These are phyloP conservation scores for Pachypeltis micranthus DNA, from an alignment of 1,140 invertebrate genomes.

Conservation along the genomic window DNA sequence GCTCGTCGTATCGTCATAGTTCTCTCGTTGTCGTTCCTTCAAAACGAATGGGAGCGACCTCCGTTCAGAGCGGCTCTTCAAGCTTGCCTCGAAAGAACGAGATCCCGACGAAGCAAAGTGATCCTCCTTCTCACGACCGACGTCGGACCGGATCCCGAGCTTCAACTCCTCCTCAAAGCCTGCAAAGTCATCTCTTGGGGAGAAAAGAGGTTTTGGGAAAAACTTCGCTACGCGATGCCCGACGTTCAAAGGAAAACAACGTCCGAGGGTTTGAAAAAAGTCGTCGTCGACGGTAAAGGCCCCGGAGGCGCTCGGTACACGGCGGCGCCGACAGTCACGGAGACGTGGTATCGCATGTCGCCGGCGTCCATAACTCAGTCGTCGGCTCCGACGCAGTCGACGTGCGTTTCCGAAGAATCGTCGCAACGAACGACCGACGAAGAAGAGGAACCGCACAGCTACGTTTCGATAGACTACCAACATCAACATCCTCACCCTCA, in stretches of 20 bases:
- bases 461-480: conserved; percentile 30
- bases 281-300: conserved; percentile 36
- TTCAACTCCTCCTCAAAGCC: conserved; percentile 68
- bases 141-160: conserved; percentile 62
- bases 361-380: conserved; percentile 31
- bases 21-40: conserved; percentile 57
- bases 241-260: conserved; percentile 43
- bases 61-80: conserved; percentile 63
- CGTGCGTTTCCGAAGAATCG: conserved; percentile 49
- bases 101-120: conserved; percentile 51
- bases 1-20: conserved; percentile 58
- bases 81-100: conserved; percentile 36
- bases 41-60: conserved; percentile 59
- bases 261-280: conserved; percentile 27
- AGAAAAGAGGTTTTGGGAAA: conserved; percentile 79
- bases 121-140: conserved; percentile 55
- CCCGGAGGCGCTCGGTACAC: conserved; percentile 40
- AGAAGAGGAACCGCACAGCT: conserved; percentile 41
- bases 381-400: conserved; percentile 45
- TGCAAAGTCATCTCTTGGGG: conserved; percentile 76
- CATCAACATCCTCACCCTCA: conserved; percentile 34
- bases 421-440: conserved; percentile 45
- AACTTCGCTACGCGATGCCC: conserved; percentile 76
- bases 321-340: conserved; percentile 41
- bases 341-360: conserved; percentile 39